Percentiles rank a stretch among this genome's conserved stretches.
Conservation (phyloP, 2,113 vertebrate species). For the Menidia beryllina region DNA sequence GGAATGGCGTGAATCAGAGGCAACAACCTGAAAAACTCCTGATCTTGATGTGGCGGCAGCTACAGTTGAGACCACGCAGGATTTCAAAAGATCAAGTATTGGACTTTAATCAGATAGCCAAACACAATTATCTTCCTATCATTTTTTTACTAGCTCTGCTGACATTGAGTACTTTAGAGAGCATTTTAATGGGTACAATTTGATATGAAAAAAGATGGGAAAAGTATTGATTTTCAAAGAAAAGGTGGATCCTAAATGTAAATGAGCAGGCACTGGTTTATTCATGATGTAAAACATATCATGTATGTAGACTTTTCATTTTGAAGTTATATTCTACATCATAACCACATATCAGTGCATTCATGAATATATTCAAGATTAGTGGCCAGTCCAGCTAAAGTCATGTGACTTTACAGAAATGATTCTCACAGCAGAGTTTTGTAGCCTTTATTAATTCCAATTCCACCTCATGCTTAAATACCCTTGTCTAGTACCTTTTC, state of each 20-base stretch:
- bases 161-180: no score
- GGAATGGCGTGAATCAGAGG: background rate
- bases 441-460: conserved; percentile 70
- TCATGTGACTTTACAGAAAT: conserved; percentile 62
- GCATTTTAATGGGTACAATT: no score
- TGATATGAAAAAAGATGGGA: no score
- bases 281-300: no score
- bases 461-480: conserved; percentile 73
- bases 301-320: no score
- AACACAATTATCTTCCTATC: background rate
- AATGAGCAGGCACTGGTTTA: no score
- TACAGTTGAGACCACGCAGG: background rate
- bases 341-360: conserved; percentile 67
- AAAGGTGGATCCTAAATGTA: no score
- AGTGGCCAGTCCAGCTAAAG: conserved; percentile 38
- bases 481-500: conserved; percentile 62
- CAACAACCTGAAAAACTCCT: conserved; percentile 18
- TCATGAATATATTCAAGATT: conserved; percentile 76
- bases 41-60: background rate
- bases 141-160: background rate
- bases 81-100: background rate
- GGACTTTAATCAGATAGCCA: background rate
- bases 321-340: conserved; percentile 66
- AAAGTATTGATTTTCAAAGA: no score
- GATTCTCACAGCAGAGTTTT: conserved; percentile 71